Percentiles rank a stretch among this genome's conserved stretches.
phyloP scores from a whole-genome alignment of 2,113 vertebrate genomes.

The Rattus rattus region DNA sequence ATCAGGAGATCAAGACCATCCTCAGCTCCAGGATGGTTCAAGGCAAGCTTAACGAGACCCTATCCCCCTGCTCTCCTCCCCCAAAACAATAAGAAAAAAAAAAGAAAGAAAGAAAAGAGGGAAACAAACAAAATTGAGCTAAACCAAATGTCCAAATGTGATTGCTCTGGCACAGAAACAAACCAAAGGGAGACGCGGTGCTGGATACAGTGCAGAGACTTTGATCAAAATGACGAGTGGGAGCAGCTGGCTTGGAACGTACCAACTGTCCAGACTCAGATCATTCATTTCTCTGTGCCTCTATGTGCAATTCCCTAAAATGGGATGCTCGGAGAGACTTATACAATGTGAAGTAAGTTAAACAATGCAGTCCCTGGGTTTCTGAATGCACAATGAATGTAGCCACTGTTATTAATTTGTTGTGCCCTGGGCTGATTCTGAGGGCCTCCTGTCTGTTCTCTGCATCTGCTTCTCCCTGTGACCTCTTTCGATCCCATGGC shows the following conservation, averaged over 20 bases:
- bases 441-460: not conserved
- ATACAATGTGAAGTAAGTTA: not conserved
- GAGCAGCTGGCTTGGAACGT: not conserved
- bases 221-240: not conserved
- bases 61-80: not conserved
- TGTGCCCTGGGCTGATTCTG: not conserved
- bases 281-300: not conserved
- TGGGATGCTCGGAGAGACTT: not conserved
- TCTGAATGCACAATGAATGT: not conserved
- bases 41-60: not conserved
- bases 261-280: not conserved
- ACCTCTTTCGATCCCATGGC: constrained; percentile 40
- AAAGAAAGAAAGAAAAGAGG: not conserved
- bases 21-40: not conserved
- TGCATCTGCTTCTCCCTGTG: not conserved
- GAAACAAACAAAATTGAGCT: not conserved
- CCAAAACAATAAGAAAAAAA: not conserved
- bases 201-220: not conserved
- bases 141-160: not conserved
- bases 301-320: not conserved
- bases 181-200: not conserved
- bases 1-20: not conserved
- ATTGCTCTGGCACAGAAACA: not conserved
- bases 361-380: not conserved
- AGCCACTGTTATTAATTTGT: not conserved